Evolutionary conservation across 2,113 vertebrate species (phyloP).

Genomic region (Phainopepla nitens): DNA sequence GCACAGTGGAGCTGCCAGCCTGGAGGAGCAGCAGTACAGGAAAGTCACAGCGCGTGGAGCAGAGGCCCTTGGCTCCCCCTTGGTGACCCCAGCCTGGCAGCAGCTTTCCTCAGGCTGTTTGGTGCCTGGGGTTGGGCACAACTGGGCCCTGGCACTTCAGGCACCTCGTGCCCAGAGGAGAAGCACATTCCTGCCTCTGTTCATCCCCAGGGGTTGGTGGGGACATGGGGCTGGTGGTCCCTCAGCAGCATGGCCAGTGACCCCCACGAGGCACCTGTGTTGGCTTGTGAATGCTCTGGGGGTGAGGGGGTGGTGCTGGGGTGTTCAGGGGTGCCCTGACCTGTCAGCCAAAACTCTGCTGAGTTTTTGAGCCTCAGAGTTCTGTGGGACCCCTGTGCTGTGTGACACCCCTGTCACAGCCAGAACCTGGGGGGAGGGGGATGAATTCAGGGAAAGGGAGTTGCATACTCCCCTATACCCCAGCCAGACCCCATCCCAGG

Average conservation of each 20-base stretch:
- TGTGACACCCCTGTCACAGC: background rate
- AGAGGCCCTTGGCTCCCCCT: background rate
- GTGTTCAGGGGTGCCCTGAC: background rate
- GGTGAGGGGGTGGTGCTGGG: accelerated
- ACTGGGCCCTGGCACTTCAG: background rate
- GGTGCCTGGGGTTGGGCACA: background rate
- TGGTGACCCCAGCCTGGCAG: background rate
- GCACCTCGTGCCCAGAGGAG: accelerated
- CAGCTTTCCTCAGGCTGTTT: background rate
- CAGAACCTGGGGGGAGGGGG: background rate
- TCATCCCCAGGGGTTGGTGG: background rate
- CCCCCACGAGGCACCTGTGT: too few species aligned
- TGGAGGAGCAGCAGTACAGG: background rate
- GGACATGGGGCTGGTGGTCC: background rate
- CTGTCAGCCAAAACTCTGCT: background rate
- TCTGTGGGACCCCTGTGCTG: too few species aligned
- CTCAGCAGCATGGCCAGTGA: background rate
- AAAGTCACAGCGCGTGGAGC: accelerated
- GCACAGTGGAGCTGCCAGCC: background rate
- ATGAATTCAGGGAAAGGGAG: background rate
- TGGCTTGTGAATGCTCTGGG: background rate
- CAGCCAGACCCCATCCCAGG: background rate
- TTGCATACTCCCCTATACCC: accelerated
- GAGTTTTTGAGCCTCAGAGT: too few species aligned
- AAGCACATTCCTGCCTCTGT: accelerated